phyloP scores from a whole-genome alignment of 1,140 invertebrate genomes.

The Vanessa tameamea region DNA sequence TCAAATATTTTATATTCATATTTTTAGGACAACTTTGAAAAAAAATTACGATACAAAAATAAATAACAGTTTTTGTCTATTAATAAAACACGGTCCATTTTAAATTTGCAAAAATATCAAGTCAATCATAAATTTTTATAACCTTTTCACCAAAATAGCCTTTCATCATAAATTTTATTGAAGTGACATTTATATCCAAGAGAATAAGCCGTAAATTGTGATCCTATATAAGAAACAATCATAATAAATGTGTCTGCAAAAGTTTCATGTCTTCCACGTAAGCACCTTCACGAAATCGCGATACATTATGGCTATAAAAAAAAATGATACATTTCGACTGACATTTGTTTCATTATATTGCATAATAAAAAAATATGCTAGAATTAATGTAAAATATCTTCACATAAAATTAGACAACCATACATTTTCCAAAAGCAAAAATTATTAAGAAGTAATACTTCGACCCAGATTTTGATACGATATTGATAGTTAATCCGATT shows the following conservation, averaged over 20 bases:
- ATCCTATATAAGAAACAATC: constrained; percentile 31
- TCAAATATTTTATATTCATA: too few relatives aligned
- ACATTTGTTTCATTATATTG: background rate
- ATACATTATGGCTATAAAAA: constrained; percentile 22
- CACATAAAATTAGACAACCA: too few relatives aligned
- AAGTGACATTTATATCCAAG: constrained; percentile 24
- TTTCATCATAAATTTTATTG: constrained; percentile 18
- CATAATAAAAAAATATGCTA: background rate
- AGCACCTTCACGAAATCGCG: constrained; percentile 27
- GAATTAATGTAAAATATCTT: too few relatives aligned
- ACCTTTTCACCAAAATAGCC: constrained; percentile 11
- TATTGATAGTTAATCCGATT: too few relatives aligned
- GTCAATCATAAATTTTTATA: background rate
- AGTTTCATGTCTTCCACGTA: constrained; percentile 30
- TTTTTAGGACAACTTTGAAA: too few relatives aligned
- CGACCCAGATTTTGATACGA: too few relatives aligned
- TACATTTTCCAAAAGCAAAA: too few relatives aligned
- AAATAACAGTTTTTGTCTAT: too few relatives aligned
- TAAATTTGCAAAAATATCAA: too few relatives aligned
- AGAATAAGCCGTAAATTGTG: constrained; percentile 28
- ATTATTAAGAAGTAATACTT: too few relatives aligned
- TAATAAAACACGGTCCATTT: too few relatives aligned
- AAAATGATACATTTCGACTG: background rate
- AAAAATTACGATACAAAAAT: too few relatives aligned
- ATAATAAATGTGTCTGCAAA: constrained; percentile 30